A percentile compares a stretch with the other conserved stretches of the same genome.
phyloP scores from a whole-genome alignment of 2,888 invertebrate genomes.

The Leptinotarsa peninsularis region DNA sequence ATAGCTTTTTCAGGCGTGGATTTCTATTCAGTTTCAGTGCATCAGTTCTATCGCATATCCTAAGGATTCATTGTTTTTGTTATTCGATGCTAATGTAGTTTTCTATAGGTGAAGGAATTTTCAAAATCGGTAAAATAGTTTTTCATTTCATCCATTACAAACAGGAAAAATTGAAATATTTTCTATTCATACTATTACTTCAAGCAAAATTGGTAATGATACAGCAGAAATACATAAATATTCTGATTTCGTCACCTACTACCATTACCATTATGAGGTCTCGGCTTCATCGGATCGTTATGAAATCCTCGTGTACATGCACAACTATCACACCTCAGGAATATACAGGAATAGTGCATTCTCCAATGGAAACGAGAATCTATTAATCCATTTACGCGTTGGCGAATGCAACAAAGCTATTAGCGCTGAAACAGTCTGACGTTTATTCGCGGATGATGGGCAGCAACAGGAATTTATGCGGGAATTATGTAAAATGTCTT shows the following conservation, averaged over 20 bases:
- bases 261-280: background rate
- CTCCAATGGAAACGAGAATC: slow-evolving; percentile 25
- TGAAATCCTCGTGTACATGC: background rate
- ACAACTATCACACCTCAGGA: background rate
- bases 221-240: no score
- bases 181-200: no score
- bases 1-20: no score
- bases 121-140: no score
- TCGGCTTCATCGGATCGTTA: background rate
- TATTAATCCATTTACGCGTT: slow-evolving; percentile 36
- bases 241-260: background rate
- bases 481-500: slow-evolving; percentile 43
- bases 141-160: no score
- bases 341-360: slow-evolving; percentile 5
- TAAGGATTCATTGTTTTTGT: no score
- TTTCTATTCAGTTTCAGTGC: no score
- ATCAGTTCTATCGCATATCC: no score
- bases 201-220: no score
- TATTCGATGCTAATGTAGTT: no score
- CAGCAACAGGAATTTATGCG: slow-evolving; percentile 38
- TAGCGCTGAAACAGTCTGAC: slow-evolving; percentile 36
- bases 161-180: no score
- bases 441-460: slow-evolving; percentile 41
- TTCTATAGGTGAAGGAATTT: no score
- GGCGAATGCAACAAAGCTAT: slow-evolving; percentile 34